These are phyloP conservation scores for Pantelozetes paolii DNA, from an alignment of 2,888 invertebrate species.

Conservation along the genomic window DNA sequence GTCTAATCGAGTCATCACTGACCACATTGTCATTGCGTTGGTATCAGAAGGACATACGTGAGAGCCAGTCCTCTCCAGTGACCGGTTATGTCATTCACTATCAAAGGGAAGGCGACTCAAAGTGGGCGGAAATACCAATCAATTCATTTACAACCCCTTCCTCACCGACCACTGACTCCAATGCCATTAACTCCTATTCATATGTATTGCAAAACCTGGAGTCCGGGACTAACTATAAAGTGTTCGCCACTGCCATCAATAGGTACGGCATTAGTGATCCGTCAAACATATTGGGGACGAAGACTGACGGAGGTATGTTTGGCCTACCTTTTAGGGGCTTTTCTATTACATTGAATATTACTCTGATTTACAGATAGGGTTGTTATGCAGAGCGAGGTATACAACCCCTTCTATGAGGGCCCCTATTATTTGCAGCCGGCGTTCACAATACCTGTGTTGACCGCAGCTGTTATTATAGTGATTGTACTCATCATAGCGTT, in stretches of 20 bases:
- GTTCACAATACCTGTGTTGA: slow-evolving; percentile 38
- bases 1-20: slow-evolving; percentile 45
- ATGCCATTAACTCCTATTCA: slow-evolving; percentile 38
- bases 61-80: not conserved
- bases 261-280: slow-evolving; percentile 48
- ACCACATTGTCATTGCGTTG: slow-evolving; percentile 45
- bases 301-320: slow-evolving; percentile 34
- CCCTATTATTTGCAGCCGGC: slow-evolving; percentile 33
- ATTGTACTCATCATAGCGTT: slow-evolving; percentile 46
- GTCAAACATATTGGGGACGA: slow-evolving; percentile 43
- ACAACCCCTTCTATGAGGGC: slow-evolving; percentile 4
- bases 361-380: not conserved
- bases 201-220: slow-evolving; percentile 46
- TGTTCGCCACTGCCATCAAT: slow-evolving; percentile 48
- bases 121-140: slow-evolving; percentile 41
- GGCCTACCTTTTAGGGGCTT: not conserved
- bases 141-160: slow-evolving; percentile 20
- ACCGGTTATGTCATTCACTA: slow-evolving; percentile 46
- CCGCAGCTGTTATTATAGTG: slow-evolving; percentile 40
- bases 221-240: slow-evolving; percentile 46
- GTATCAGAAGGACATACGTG: slow-evolving; percentile 27
- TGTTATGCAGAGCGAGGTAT: slow-evolving; percentile 12
- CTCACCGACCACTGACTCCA: slow-evolving; percentile 7
- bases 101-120: slow-evolving; percentile 44
- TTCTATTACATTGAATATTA: too few relatives aligned